These are phyloP conservation scores for Steatocranus sp. DNA, from an alignment of 2,797 vertebrate species.

Conservation along the genomic window DNA sequence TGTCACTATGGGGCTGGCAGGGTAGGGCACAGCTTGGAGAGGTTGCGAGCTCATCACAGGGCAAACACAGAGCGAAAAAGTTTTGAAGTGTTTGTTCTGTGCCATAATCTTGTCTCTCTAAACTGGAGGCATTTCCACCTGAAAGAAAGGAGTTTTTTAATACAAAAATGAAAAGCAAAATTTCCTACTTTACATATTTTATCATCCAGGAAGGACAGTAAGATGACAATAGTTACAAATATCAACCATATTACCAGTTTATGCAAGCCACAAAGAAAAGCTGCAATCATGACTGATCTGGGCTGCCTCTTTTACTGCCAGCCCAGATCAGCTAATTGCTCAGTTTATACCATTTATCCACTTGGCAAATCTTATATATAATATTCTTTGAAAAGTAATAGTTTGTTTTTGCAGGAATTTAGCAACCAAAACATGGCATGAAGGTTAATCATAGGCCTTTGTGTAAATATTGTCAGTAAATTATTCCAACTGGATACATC, in stretches of 20 bases:
- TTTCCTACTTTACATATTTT: neutral
- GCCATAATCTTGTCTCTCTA: neutral
- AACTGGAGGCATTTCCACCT: neutral
- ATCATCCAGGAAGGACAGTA: neutral
- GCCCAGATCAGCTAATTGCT: neutral
- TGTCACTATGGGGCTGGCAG: neutral
- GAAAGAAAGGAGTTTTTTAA: neutral
- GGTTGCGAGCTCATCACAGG: neutral
- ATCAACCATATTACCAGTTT: neutral
- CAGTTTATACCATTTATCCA: neutral
- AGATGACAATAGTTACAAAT: neutral
- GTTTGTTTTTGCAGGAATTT: neutral
- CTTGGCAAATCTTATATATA: neutral
- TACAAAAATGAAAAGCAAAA: neutral
- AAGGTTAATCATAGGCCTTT: neutral
- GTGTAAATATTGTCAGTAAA: neutral
- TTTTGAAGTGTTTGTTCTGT: neutral
- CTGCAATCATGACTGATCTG: neutral
- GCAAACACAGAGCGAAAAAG: neutral
- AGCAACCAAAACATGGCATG: neutral
- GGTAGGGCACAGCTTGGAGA: neutral
- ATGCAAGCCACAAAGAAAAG: neutral
- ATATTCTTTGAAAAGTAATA: neutral
- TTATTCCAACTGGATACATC: neutral
- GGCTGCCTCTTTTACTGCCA: neutral